Percentiles rank a stretch among this genome's conserved stretches.
These are phyloP conservation scores for Drosophila tsacasi DNA, from an alignment of 1,140 invertebrate genomes.

Conservation along the genomic window DNA sequence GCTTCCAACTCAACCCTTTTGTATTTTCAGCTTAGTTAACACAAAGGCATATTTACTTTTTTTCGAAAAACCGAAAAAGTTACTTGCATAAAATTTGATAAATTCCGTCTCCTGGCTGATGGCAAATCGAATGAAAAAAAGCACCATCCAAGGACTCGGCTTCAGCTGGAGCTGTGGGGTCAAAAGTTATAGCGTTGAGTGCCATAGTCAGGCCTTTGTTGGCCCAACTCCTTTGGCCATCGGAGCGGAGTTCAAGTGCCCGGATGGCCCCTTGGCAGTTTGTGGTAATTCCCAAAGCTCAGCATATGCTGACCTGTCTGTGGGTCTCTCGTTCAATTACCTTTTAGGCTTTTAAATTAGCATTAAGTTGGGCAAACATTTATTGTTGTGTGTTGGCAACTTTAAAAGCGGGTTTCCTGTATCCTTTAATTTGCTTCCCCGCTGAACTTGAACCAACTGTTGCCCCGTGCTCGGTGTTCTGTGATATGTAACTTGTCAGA, in stretches of 20 bases:
- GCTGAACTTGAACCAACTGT: conserved; percentile 71
- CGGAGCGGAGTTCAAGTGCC: conserved; percentile 24
- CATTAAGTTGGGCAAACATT: conserved; percentile 41
- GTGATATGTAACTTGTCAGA: conserved; percentile 78
- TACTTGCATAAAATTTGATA: conserved; percentile 79
- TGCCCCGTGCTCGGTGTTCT: conserved; percentile 62
- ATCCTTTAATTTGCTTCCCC: not conserved
- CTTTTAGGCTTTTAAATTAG: conserved; percentile 39
- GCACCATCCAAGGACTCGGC: conserved; percentile 28
- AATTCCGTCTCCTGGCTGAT: conserved; percentile 65
- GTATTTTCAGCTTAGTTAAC: conserved; percentile 79
- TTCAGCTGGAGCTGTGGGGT: conserved; percentile 28
- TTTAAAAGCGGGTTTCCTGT: conserved; percentile 24
- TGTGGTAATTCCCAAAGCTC: conserved; percentile 43
- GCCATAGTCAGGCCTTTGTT: conserved; percentile 46
- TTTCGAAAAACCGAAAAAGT: conserved; percentile 36
- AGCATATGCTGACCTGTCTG: conserved; percentile 20
- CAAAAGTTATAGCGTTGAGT: conserved; percentile 61
- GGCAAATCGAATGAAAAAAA: conserved; percentile 74
- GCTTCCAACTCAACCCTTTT: conserved; percentile 18
- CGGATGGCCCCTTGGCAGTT: conserved; percentile 24
- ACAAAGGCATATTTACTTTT: conserved; percentile 78
- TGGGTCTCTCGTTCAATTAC: conserved; percentile 37
- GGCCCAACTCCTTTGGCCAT: conserved; percentile 43
- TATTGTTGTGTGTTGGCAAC: conserved; percentile 15